Evolutionary conservation across 2,797 vertebrate genomes (phyloP).

Genomic region (Kryptopterus vitreolus): DNA sequence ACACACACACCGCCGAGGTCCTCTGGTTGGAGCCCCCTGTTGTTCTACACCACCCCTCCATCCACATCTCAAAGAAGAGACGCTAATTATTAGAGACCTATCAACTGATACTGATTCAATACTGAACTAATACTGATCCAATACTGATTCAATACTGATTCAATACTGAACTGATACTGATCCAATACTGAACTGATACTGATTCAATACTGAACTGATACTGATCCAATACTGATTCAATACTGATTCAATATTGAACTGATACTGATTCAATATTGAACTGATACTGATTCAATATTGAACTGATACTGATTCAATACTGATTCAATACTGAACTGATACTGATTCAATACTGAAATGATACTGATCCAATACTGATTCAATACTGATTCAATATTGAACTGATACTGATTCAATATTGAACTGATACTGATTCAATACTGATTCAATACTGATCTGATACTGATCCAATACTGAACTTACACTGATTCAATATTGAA

Average conservation of each 20-base stretch:
- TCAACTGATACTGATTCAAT: background rate
- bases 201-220: background rate
- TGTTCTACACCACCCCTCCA: background rate
- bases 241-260: background rate
- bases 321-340: background rate
- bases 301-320: background rate
- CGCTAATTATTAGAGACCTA: background rate
- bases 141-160: background rate
- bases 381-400: background rate
- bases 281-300: background rate
- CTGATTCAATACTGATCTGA: background rate
- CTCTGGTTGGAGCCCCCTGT: background rate
- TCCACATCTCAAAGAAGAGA: background rate
- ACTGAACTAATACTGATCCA: too few relatives aligned
- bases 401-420: background rate
- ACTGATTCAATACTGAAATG: background rate
- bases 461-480: background rate
- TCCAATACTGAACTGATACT: background rate
- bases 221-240: background rate
- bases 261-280: background rate
- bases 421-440: background rate
- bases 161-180: background rate
- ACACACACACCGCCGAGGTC: constrained; percentile 1
- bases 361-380: background rate
- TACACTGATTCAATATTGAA: background rate